These are phyloP conservation scores for Paracanthobrama guichenoti DNA, from an alignment of 2,113 vertebrate genomes.

Conservation along the genomic window DNA sequence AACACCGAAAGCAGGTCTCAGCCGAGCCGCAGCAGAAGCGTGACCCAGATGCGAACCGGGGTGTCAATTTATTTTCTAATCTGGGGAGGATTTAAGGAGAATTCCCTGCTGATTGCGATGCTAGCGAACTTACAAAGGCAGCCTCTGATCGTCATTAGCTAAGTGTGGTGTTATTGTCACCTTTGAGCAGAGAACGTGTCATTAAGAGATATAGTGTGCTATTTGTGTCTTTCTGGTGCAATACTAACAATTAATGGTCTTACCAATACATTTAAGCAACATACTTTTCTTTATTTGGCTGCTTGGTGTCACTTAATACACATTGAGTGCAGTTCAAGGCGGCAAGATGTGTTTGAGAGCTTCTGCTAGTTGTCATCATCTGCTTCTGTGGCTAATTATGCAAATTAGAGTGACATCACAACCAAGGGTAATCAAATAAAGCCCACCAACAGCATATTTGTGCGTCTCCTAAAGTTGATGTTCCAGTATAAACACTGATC, in stretches of 20 bases:
- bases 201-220: constrained; percentile 27
- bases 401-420: constrained; percentile 25
- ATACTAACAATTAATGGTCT: constrained; percentile 23
- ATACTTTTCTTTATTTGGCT: background rate
- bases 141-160: constrained; percentile 70
- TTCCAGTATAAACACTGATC: constrained; percentile 51
- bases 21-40: constrained; percentile 59
- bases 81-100: constrained; percentile 69
- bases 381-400: background rate
- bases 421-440: background rate
- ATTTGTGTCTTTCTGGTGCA: constrained; percentile 11
- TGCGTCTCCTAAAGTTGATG: constrained; percentile 52
- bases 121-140: constrained; percentile 62
- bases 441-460: background rate
- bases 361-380: background rate
- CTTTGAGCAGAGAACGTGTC: constrained; percentile 56
- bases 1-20: constrained; percentile 64
- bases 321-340: background rate
- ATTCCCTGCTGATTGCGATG: constrained; percentile 69
- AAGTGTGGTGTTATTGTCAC: constrained; percentile 65
- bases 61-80: constrained; percentile 75
- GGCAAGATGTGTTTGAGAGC: background rate
- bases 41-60: constrained; percentile 71
- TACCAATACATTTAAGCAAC: constrained; percentile 15
- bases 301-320: background rate